A percentile compares a stretch with the other conserved stretches of the same genome.
Conservation (phyloP, 1,140 invertebrate species). For the Drosophila saltans region DNA sequence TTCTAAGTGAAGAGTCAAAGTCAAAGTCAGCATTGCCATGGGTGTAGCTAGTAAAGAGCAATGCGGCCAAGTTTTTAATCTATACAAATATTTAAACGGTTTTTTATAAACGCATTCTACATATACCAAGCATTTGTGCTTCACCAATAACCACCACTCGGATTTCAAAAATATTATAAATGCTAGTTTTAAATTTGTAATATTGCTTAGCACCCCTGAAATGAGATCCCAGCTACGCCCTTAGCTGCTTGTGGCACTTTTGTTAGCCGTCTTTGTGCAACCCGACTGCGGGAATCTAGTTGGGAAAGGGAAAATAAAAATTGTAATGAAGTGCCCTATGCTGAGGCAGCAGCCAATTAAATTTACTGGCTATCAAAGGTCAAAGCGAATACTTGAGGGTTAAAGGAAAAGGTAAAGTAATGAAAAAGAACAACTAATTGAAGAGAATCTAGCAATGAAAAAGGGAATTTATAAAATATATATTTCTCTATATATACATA, state of each 20-base stretch:
- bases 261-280: constrained; percentile 49
- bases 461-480: neutral
- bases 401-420: constrained; percentile 14
- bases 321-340: constrained; percentile 55
- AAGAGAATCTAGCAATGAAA: constrained; percentile 9
- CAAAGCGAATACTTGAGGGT: constrained; percentile 35
- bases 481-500: constrained; percentile 15
- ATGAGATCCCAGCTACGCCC: too few species aligned
- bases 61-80: too few species aligned
- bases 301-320: constrained; percentile 13
- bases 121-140: too few species aligned
- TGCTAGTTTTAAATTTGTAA: too few species aligned
- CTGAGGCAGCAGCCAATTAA: constrained; percentile 58
- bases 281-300: neutral
- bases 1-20: constrained; percentile 37
- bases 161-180: too few species aligned
- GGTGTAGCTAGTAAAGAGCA: too few species aligned
- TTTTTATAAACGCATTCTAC: too few species aligned
- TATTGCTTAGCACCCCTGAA: too few species aligned
- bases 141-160: too few species aligned
- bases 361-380: constrained; percentile 46
- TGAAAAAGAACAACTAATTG: constrained; percentile 39
- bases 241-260: constrained; percentile 54
- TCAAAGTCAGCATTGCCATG: constrained; percentile 39
- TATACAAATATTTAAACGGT: too few species aligned